Evolutionary conservation across 2,797 vertebrate species (phyloP).

Genomic region (Peromyscus eremicus): DNA sequence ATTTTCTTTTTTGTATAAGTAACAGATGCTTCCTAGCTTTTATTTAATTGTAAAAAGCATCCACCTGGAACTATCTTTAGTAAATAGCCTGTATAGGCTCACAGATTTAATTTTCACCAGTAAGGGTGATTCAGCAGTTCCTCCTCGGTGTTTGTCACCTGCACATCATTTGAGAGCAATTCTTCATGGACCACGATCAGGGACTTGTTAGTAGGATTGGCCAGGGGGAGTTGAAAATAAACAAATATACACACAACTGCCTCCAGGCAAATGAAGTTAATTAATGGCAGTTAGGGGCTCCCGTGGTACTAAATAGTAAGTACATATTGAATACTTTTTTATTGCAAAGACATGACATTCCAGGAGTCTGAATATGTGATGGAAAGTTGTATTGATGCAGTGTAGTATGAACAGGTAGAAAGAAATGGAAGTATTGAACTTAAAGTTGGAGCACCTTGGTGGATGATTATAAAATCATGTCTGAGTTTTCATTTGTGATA

Average conservation of each 20-base stretch:
- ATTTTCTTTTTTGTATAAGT: conserved; percentile 21
- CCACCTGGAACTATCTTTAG: conserved; percentile 50
- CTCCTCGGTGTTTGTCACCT: conserved; percentile 40
- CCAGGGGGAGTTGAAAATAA: neutral
- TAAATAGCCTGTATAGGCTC: conserved; percentile 31
- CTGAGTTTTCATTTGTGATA: neutral
- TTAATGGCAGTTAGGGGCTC: neutral
- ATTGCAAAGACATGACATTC: neutral
- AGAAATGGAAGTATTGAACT: neutral
- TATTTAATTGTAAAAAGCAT: conserved; percentile 26
- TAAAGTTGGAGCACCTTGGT: neutral
- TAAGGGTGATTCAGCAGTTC: neutral
- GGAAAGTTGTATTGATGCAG: neutral
- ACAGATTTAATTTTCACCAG: conserved; percentile 34
- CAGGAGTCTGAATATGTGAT: neutral
- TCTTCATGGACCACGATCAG: neutral
- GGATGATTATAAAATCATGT: neutral
- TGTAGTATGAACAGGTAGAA: neutral
- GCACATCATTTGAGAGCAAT: neutral
- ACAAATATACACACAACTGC: neutral
- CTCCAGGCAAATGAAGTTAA: neutral
- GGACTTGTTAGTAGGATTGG: conserved; percentile 1
- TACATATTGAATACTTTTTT: neutral
- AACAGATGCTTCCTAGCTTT: conserved; percentile 16
- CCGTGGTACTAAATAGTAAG: neutral